Percentiles rank a stretch among this genome's conserved stretches.
These are phyloP conservation scores for Rhinolophus sinicus DNA, from an alignment of 2,113 vertebrate genomes.

Conservation along the genomic window DNA sequence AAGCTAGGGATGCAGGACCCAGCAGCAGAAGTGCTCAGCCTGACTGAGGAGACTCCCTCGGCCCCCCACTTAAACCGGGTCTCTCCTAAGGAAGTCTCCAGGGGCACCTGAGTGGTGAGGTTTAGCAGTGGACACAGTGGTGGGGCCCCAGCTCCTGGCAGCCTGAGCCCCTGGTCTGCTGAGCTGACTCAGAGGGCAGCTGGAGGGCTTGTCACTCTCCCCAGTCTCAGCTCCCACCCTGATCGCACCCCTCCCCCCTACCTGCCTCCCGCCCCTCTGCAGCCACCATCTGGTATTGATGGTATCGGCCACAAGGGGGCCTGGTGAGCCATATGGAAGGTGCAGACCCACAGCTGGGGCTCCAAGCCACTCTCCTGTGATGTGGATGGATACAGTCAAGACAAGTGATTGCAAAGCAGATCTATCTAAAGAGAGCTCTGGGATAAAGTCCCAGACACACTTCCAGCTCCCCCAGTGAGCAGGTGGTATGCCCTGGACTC, in stretches of 20 bases:
- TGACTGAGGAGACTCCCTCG: neutral
- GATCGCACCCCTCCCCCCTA: no score
- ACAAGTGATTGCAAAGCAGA: neutral
- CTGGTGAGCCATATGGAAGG: neutral
- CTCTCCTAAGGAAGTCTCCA: neutral
- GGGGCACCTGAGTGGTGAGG: neutral
- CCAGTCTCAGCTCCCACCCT: no score
- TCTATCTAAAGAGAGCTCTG: neutral
- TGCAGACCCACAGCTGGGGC: neutral
- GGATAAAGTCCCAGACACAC: neutral
- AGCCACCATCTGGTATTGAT: neutral
- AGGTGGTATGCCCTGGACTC: neutral
- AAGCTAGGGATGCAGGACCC: fast-evolving
- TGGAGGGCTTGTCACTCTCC: neutral
- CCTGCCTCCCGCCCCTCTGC: neutral
- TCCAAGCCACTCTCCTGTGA: neutral
- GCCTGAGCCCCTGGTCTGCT: neutral
- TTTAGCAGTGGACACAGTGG: neutral
- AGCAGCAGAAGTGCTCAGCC: neutral
- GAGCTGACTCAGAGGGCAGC: neutral
- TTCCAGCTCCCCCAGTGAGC: neutral
- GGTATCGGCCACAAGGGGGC: constrained; percentile 53
- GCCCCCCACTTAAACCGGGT: neutral
- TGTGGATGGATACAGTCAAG: fast-evolving
- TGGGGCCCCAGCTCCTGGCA: neutral